These are phyloP conservation scores for Pachyuromys duprasi DNA, from an alignment of 2,797 vertebrate genomes.

Conservation along the genomic window DNA sequence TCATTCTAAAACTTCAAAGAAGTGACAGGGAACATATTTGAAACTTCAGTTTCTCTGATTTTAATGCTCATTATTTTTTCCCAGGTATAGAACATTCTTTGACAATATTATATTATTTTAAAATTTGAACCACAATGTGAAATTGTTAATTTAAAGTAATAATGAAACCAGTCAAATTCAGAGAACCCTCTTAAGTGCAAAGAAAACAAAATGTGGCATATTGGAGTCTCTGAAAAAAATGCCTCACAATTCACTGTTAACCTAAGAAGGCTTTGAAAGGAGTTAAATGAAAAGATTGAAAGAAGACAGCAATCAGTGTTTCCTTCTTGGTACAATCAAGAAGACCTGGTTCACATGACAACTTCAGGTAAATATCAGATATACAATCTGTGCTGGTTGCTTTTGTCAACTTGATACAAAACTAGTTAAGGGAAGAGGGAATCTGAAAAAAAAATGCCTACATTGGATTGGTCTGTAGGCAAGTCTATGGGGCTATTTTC, in stretches of 20 bases:
- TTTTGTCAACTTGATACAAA: neutral
- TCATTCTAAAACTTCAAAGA: neutral
- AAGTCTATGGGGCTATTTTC: neutral
- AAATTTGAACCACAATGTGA: conserved; percentile 10
- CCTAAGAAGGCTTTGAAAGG: conserved; percentile 16
- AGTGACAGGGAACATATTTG: neutral
- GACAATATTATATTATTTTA: conserved; percentile 46
- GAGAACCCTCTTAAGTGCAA: conserved; percentile 22
- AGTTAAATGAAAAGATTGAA: neutral
- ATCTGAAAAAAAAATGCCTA: neutral
- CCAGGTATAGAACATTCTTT: conserved; percentile 6
- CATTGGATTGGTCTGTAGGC: too few species aligned
- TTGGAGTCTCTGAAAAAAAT: neutral
- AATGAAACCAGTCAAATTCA: neutral
- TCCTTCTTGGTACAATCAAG: conserved; percentile 2
- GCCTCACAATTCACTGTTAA: conserved; percentile 28
- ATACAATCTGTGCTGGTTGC: neutral
- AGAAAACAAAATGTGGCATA: conserved; percentile 17
- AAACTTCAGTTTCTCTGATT: neutral
- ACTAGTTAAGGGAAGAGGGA: neutral
- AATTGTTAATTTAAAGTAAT: conserved; percentile 56
- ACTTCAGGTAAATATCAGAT: neutral
- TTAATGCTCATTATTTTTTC: neutral
- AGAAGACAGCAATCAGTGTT: conserved; percentile 47
- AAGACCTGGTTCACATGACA: neutral